A percentile compares a stretch with the other conserved stretches of the same genome.
Conservation (phyloP, 2,113 vertebrate genomes). For the Tetraodon nigroviridis region DNA sequence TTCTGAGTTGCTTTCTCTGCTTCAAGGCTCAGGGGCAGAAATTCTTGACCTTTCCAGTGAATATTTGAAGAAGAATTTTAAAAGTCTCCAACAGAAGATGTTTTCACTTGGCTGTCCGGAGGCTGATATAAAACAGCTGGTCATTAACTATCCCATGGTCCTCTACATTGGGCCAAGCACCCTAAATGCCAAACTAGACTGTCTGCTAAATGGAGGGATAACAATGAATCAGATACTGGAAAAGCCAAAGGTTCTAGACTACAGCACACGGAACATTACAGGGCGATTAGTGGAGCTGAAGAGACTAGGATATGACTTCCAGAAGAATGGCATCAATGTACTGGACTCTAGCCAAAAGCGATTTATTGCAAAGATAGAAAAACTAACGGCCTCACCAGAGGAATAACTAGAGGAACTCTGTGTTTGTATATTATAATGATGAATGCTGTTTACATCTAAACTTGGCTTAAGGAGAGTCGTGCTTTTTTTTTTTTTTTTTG, state of each 20-base stretch:
- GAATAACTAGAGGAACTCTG: conserved; percentile 10
- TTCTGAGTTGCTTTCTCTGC: conserved; percentile 66
- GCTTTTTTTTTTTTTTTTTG: not conserved
- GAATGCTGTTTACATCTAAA: not conserved
- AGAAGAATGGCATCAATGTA: conserved; percentile 67
- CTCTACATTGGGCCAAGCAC: conserved; percentile 68
- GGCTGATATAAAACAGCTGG: conserved; percentile 58
- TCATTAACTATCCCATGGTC: conserved; percentile 58
- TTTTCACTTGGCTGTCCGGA: conserved; percentile 55
- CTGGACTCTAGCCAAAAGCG: conserved; percentile 71
- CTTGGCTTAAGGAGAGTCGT: not conserved
- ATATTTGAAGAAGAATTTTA: conserved; percentile 69
- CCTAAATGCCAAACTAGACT: conserved; percentile 74
- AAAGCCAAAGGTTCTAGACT: conserved; percentile 70
- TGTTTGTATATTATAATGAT: not conserved
- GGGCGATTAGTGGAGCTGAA: conserved; percentile 65
- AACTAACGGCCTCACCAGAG: conserved; percentile 19
- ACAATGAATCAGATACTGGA: conserved; percentile 64
- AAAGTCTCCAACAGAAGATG: conserved; percentile 64
- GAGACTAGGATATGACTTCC: conserved; percentile 70
- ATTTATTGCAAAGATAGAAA: conserved; percentile 72
- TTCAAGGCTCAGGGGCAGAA: conserved; percentile 65
- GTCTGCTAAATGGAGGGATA: conserved; percentile 70
- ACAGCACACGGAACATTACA: conserved; percentile 68
- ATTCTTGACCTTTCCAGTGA: conserved; percentile 76